Evolutionary conservation across 2,113 vertebrate genomes (phyloP).

Genomic region (Microtus richardsoni): DNA sequence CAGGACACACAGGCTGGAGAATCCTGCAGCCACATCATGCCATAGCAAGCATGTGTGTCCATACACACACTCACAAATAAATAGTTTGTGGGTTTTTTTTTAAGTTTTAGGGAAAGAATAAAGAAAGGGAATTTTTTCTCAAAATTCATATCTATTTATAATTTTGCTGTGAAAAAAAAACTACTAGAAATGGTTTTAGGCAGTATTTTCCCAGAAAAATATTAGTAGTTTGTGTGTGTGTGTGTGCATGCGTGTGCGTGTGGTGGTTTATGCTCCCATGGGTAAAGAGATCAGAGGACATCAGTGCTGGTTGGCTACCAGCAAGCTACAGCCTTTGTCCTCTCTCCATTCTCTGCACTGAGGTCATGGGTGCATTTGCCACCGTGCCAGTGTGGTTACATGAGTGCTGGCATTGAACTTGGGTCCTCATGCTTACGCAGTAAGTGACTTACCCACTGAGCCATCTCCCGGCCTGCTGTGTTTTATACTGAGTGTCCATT

Average conservation of each 20-base stretch:
- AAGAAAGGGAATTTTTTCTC: neutral
- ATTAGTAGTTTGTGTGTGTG: neutral
- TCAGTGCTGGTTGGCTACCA: neutral
- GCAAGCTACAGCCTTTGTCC: neutral
- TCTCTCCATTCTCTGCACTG: neutral
- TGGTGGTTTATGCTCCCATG: neutral
- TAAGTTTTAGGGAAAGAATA: neutral
- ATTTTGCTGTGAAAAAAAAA: slow-evolving; percentile 32
- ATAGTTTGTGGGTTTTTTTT: neutral
- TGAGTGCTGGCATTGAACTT: neutral
- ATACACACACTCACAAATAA: neutral
- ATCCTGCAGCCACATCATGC: neutral
- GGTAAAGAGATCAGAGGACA: neutral
- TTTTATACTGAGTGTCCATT: neutral
- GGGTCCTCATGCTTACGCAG: neutral
- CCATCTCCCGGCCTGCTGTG: neutral
- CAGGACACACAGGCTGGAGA: neutral
- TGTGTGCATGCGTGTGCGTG: neutral
- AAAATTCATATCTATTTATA: neutral
- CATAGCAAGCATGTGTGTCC: neutral
- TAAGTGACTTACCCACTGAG: neutral
- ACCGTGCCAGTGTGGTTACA: neutral
- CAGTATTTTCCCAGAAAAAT: neutral
- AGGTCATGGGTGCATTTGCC: neutral
- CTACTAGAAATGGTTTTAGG: neutral